phyloP scores from a whole-genome alignment of 2,797 vertebrate genomes.

The Lophura swinhoii region DNA sequence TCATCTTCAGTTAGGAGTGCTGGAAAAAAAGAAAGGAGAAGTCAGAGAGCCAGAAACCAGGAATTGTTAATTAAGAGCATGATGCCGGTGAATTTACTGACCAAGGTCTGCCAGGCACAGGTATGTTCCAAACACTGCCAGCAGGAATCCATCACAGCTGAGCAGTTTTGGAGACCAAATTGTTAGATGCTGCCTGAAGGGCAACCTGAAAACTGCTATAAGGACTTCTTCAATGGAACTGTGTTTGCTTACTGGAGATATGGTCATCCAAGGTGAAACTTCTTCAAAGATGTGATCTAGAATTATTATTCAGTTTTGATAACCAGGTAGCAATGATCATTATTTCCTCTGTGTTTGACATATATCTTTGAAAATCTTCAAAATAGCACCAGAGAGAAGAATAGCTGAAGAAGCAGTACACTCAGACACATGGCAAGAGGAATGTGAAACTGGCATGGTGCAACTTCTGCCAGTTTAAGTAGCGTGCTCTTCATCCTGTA shows the following conservation, averaged over 20 bases:
- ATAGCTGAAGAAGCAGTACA: background rate
- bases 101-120: background rate
- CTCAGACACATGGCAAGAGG: background rate
- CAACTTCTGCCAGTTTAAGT: background rate
- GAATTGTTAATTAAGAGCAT: background rate
- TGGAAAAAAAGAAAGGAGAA: background rate
- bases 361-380: background rate
- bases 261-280: background rate
- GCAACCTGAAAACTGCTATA: background rate
- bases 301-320: background rate
- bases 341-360: background rate
- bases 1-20: background rate
- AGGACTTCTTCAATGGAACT: background rate
- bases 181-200: background rate
- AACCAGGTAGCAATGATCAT: background rate
- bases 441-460: background rate
- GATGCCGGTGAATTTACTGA: background rate
- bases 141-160: background rate
- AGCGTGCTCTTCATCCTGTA: background rate
- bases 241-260: background rate
- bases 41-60: background rate
- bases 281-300: background rate
- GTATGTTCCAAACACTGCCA: background rate
- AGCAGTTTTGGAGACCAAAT: background rate
- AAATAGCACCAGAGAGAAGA: background rate